Evolutionary conservation across 2,888 invertebrate species (phyloP).

Genomic region (Polietes domitor): DNA sequence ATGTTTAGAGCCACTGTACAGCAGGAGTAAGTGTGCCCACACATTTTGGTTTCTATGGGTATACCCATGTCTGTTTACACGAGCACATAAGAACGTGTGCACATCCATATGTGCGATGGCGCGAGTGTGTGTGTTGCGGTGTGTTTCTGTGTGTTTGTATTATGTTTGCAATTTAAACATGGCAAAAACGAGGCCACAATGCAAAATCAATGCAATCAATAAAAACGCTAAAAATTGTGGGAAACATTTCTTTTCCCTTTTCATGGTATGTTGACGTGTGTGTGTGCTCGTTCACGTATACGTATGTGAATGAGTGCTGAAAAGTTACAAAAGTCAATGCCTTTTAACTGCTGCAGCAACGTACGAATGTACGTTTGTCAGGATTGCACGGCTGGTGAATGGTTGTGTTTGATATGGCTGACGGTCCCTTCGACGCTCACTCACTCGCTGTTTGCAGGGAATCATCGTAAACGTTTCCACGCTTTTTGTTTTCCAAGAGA

Average conservation of each 20-base stretch:
- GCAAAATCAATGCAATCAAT: conserved; percentile 63
- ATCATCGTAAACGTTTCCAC: not conserved
- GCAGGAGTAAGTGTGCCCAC: too few relatives aligned
- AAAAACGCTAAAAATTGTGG: conserved; percentile 45
- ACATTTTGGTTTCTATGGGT: too few relatives aligned
- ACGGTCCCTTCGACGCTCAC: not conserved
- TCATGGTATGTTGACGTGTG: conserved; percentile 15
- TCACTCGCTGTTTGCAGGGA: not conserved
- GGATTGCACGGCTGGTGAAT: not conserved
- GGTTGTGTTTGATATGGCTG: conserved; percentile 34
- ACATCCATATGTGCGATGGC: not conserved
- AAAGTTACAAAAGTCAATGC: conserved; percentile 62
- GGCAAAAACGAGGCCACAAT: conserved; percentile 62
- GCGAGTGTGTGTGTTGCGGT: not conserved
- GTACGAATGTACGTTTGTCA: not conserved
- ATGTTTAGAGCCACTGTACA: too few relatives aligned
- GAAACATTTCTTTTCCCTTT: conserved; percentile 22
- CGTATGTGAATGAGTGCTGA: not conserved
- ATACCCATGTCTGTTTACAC: too few relatives aligned
- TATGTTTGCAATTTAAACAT: conserved; percentile 53
- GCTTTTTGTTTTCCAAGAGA: not conserved
- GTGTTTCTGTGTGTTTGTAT: conserved; percentile 14
- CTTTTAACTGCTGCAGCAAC: conserved; percentile 34
- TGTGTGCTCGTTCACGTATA: not conserved
- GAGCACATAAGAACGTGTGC: too few relatives aligned